phyloP scores from a whole-genome alignment of 2,113 vertebrate genomes.

The Odontesthes bonariensis region DNA sequence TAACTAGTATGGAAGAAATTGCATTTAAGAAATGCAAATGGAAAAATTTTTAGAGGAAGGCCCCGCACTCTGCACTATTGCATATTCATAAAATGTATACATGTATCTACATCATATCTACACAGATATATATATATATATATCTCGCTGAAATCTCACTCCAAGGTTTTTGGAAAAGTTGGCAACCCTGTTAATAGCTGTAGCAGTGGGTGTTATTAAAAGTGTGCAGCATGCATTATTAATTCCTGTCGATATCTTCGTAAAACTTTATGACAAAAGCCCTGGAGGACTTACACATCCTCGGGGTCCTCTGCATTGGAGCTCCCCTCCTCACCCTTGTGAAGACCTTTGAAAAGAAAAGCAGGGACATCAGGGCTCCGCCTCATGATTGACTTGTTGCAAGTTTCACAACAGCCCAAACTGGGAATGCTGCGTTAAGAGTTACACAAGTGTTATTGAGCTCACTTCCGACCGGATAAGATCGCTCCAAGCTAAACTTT shows the following conservation, averaged over 20 bases:
- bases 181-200: too few species aligned
- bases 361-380: background rate
- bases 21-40: too few species aligned
- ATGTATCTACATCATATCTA: too few species aligned
- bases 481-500: background rate
- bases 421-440: background rate
- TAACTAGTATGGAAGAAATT: too few species aligned
- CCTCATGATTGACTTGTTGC: constrained; percentile 27
- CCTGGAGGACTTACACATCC: constrained; percentile 74
- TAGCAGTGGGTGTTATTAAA: background rate
- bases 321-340: constrained; percentile 60
- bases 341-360: constrained; percentile 58
- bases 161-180: too few species aligned
- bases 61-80: too few species aligned
- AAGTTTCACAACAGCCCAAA: constrained; percentile 11
- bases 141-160: too few species aligned
- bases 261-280: constrained; percentile 3
- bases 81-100: too few species aligned
- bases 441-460: constrained; percentile 53
- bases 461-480: background rate
- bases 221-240: background rate
- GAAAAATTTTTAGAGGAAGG: too few species aligned
- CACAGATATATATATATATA: too few species aligned
- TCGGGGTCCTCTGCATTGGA: constrained; percentile 66
- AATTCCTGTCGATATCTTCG: background rate